Conservation (phyloP, 2,113 vertebrate genomes). For the Jacana jacana region DNA sequence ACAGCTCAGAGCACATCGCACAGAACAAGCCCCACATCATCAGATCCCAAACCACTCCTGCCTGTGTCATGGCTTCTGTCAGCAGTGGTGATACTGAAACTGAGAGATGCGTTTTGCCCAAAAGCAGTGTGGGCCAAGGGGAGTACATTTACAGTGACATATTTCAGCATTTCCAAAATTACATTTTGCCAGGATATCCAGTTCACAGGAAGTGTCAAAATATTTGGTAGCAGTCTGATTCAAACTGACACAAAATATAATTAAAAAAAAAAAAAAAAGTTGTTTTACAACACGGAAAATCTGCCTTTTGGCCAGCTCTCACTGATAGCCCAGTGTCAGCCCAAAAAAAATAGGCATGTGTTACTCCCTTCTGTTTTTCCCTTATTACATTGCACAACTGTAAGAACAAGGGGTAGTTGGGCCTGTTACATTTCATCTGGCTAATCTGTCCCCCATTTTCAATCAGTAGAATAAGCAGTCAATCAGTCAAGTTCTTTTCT, state of each 20-base stretch:
- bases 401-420: not conserved
- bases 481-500: conserved; percentile 22
- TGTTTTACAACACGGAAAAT: not conserved
- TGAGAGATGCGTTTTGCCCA: not conserved
- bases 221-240: conserved; percentile 36
- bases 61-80: not conserved
- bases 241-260: conserved; percentile 1
- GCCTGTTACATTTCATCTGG: not conserved
- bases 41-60: not conserved
- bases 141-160: not conserved
- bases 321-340: conserved; percentile 17
- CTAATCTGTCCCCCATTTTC: not conserved
- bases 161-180: conserved; percentile 7
- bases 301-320: conserved; percentile 40
- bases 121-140: not conserved
- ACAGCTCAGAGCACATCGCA: rapidly evolving
- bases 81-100: not conserved
- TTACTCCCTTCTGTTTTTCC: conserved; percentile 1
- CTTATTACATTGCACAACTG: not conserved
- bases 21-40: not conserved
- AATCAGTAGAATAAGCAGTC: conserved; percentile 33
- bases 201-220: conserved; percentile 53
- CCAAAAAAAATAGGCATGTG: not conserved
- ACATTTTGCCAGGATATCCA: not conserved
- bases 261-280: not conserved